phyloP scores from a whole-genome alignment of 1,140 invertebrate species.

The Delia radicum region DNA sequence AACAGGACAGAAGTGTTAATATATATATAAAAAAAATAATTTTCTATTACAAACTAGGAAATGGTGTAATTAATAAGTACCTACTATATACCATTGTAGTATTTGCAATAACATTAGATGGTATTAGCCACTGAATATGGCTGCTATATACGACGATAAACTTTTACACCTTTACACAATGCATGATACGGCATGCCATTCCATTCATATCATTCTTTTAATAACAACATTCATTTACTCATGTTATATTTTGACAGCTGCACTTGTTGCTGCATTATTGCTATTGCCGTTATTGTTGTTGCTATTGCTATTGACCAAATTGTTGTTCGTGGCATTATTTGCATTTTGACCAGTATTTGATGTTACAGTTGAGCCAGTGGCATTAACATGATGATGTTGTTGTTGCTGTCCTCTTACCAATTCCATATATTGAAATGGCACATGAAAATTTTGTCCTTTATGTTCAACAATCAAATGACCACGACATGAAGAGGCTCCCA shows the following conservation, averaged over 20 bases:
- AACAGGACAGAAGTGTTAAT: no score
- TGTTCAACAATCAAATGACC: conserved; percentile 84
- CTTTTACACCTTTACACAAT: no score
- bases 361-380: background rate
- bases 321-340: conserved; percentile 3
- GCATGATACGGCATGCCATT: no score
- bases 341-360: background rate
- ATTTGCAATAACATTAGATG: no score
- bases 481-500: conserved; percentile 75
- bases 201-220: no score
- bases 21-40: no score
- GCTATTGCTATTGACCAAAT: conserved; percentile 10
- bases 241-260: conserved; percentile 25
- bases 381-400: background rate
- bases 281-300: conserved; percentile 26
- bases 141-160: no score
- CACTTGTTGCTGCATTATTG: conserved; percentile 25
- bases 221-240: no score
- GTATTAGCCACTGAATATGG: no score
- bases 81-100: no score
- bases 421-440: conserved; percentile 81
- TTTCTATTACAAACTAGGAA: no score
- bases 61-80: no score
- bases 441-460: conserved; percentile 75
- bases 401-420: conserved; percentile 27